Base-by-base conservation (phyloP, 2,113 vertebrate genomes). In the Callopanchax toddi region DNA sequence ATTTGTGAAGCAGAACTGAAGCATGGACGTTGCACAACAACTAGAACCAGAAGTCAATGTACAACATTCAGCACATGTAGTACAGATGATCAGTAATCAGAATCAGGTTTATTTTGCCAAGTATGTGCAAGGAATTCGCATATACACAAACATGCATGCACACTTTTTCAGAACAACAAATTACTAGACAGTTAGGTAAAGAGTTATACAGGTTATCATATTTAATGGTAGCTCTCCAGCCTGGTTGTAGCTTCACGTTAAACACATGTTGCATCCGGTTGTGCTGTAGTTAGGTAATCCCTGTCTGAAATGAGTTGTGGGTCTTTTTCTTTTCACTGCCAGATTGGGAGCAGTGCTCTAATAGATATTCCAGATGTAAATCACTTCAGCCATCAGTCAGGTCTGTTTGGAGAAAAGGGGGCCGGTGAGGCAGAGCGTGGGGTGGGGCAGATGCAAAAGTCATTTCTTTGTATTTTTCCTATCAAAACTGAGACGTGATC, bases 381-480 rank as follows among this genome's bases (percentile, higher is more conserved):
- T 11, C 60, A 43, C 45, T 26, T 32, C 49, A 42, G 26, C 61
- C 8, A 37, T 60, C 32, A 46, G 59, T 60, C 32, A 46, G 59
- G 62, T 60, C 21, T 20, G 42, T 49, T 18, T 49, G 46, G 46
- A 36, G 60, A 37, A 60, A 55, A 2, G 42, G 51, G 66, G 75
- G 63, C 52, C 59, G 16, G 22, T 25, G 67, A 60, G 58, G 67
- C 49, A 55, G 70, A 76, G 37, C 40, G 20, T 23, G 64, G 23
- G 77, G 63, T 57, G 74, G 62, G 54, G 45, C 78, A 82, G 67
- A 76, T 79, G 84, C 79, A 57, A 79, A 83, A 79, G 78, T 77
- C 39, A 55, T 80, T 81, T 78, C 37, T 49, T 50, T 53, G 56
- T n/a, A 56, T 68, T 80, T 71, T 71, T 84, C 65, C 10, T 32